phyloP scores from a whole-genome alignment of 2,113 vertebrate species.

The Rhodinocichla rosea region DNA sequence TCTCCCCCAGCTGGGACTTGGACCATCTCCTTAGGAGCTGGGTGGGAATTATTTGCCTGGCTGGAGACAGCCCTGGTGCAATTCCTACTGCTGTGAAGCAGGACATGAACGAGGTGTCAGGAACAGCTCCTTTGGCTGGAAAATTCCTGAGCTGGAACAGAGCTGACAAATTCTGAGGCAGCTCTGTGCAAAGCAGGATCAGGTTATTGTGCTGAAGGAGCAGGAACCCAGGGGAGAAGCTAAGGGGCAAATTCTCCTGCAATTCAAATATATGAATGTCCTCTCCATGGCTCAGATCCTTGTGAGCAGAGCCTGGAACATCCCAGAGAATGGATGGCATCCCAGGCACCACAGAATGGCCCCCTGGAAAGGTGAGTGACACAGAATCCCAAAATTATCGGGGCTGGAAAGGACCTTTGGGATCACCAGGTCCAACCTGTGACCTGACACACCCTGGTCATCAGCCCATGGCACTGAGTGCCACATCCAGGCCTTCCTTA shows the following conservation, averaged over 20 bases:
- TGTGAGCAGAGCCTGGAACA: background rate
- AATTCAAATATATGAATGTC: background rate
- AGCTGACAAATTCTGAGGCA: background rate
- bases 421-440: background rate
- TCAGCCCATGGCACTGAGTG: background rate
- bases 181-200: background rate
- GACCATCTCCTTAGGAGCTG: background rate
- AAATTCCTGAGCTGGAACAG: background rate
- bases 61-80: background rate
- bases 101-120: background rate
- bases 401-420: background rate
- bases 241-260: background rate
- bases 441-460: background rate
- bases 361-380: background rate
- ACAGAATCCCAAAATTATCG: background rate
- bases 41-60: background rate
- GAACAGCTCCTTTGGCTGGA: background rate
- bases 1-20: background rate
- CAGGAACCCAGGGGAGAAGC: background rate
- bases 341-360: fast-evolving
- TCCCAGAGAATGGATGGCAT: background rate
- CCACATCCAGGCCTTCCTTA: background rate
- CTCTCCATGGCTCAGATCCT: background rate
- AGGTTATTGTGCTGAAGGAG: background rate
- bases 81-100: fast-evolving